Conservation (phyloP, 2,113 vertebrate species). For the Chiloscyllium plagiosum region DNA sequence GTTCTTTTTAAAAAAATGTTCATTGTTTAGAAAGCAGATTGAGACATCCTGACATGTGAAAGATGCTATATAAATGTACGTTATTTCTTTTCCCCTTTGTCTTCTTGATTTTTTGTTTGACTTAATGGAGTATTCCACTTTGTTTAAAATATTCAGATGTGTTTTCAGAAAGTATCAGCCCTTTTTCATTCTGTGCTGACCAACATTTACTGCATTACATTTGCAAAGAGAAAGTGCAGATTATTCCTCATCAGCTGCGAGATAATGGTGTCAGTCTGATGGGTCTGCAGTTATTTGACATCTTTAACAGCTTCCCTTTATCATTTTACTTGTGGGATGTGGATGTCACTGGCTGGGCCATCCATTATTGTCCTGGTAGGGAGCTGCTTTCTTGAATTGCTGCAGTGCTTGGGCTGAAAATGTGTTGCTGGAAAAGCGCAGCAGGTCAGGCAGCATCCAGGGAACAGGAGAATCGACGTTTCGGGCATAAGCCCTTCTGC, state of each 20-base stretch:
- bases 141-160: background rate
- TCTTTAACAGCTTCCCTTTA: background rate
- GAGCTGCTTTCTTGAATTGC: no score
- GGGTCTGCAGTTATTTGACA: background rate
- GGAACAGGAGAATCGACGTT: no score
- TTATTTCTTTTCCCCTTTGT: background rate
- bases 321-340: background rate
- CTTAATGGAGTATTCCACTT: background rate
- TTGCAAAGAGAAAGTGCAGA: background rate
- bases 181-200: background rate
- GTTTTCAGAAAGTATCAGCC: background rate
- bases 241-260: background rate
- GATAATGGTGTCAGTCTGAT: background rate
- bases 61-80: background rate
- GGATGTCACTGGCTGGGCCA: background rate
- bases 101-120: background rate
- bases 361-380: background rate
- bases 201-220: background rate
- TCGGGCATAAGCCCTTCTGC: no score
- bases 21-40: background rate
- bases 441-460: no score
- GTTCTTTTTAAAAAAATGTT: background rate
- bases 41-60: background rate
- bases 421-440: no score
- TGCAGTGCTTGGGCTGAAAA: background rate